Evolutionary conservation across 2,113 vertebrate species (phyloP).

Genomic region (Neolamprologus kungweensis): DNA sequence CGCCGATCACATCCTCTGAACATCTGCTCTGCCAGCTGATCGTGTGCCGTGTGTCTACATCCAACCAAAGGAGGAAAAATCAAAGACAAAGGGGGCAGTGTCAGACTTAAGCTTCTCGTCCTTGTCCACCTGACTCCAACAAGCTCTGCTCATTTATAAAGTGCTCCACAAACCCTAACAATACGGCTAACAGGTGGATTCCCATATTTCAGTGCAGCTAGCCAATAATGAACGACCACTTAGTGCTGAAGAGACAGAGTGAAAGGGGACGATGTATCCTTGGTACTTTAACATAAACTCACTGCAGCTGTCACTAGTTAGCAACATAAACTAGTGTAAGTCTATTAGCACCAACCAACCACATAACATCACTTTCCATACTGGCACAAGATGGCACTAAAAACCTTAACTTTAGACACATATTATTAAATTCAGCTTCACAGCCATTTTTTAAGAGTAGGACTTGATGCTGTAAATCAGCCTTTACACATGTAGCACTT

Average conservation of each 20-base stretch:
- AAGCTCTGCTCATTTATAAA: background rate
- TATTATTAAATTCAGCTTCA: background rate
- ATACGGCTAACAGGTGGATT: background rate
- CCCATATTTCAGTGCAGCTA: background rate
- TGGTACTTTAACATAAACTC: background rate
- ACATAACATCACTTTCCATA: background rate
- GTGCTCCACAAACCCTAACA: background rate
- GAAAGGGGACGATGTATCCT: background rate
- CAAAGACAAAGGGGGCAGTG: background rate
- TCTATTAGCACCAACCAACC: background rate
- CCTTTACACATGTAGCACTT: background rate
- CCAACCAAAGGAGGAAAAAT: background rate
- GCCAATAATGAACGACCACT: background rate
- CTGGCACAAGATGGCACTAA: background rate
- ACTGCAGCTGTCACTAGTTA: background rate
- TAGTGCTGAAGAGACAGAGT: background rate
- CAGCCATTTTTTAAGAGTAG: rapidly evolving
- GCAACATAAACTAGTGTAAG: background rate
- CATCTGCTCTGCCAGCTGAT: background rate
- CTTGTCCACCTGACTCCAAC: background rate
- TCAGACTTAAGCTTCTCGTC: background rate
- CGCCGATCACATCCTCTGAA: rapidly evolving
- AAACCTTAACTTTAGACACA: background rate
- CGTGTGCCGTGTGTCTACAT: rapidly evolving
- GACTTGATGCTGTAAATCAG: rapidly evolving